Evolutionary conservation across 2,113 vertebrate genomes (phyloP).

Genomic region (Siniperca knerii): DNA sequence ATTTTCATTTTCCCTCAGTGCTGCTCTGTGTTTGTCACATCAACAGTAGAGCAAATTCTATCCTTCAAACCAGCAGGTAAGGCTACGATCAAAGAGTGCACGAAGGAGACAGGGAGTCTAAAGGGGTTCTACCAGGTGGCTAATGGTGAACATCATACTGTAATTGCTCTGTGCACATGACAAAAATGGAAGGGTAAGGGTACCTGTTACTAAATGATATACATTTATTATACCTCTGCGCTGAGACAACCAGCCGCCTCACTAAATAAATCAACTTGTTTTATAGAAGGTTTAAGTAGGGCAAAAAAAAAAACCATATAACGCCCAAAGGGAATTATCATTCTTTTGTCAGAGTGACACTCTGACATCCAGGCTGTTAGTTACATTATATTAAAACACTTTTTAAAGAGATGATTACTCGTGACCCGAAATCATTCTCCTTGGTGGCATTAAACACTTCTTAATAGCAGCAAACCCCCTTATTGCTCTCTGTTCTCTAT

Average conservation of each 20-base stretch:
- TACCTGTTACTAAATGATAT: constrained; percentile 54
- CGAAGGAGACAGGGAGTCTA: constrained; percentile 64
- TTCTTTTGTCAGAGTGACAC: not conserved
- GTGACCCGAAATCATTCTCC: not conserved
- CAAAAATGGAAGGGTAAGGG: constrained; percentile 65
- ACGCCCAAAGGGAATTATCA: not conserved
- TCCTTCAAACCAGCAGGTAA: constrained; percentile 61
- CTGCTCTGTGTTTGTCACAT: constrained; percentile 46
- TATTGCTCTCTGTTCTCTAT: not conserved
- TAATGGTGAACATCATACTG: constrained; percentile 62
- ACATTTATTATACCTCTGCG: constrained; percentile 32
- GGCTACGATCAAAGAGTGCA: constrained; percentile 59
- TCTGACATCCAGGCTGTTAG: not conserved
- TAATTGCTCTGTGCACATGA: constrained; percentile 58
- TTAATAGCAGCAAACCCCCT: not conserved
- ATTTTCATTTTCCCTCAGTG: not conserved
- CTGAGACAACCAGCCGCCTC: constrained; percentile 8
- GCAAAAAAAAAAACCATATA: not conserved
- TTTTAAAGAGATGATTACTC: not conserved
- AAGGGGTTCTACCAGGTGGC: constrained; percentile 65
- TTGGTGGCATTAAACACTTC: not conserved
- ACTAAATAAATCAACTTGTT: constrained; percentile 43
- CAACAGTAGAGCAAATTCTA: constrained; percentile 48
- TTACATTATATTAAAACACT: not conserved
- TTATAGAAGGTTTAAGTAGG: not conserved